Base-by-base conservation (phyloP, 2,113 vertebrate species). In the Trogon melanurus region DNA sequence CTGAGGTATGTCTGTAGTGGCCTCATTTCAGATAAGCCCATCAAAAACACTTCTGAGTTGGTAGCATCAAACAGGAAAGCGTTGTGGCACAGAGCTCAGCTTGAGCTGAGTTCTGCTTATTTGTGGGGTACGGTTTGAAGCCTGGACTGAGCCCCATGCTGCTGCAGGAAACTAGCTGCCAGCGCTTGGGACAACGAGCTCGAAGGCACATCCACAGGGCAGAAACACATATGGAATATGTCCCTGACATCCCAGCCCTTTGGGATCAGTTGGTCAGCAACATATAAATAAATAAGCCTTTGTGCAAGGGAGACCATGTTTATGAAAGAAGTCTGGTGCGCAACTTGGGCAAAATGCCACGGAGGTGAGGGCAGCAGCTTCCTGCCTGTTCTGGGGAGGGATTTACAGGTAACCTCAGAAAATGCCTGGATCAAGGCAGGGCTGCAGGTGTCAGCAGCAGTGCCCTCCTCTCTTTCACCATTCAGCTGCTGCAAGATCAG, bases 381-480 rank as follows among this genome's bases (percentile, higher is more conserved):
- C 30, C 60, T 0, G 0, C 3, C 4, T 27, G 29, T 4, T 18
- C 36, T 5, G 2, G 2, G 10, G 10, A 41, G 41, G 30, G 15
- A 16, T 16, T 71, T 29, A 22, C 2, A 2, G 47, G 21, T 34
- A 45, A 67, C 57, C 44, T 70, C 9, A 5, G 36, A 85, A 90
- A 58, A 23, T 20, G 17, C 26, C 50, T 66, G 29, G 13, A 16
- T 26, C 34, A 26, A n/a, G 19, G 47, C n/a, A 82, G 56, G 61
- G 53, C 44, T 36, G 27, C 1, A 2, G 2, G 1, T 2, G 1
- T 14, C 0, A 0, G 48, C 2, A 1, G 45, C 32, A 51, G 41
- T 2, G 25, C 18, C 27, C 44, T 79, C 32, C 56, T 64, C 5
- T 9, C 45, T 65, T 65, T n/a, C 50, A 44, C 25, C 13, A 22